Conservation (phyloP, 2,888 invertebrate genomes). For the Agonopterix arenella region DNA sequence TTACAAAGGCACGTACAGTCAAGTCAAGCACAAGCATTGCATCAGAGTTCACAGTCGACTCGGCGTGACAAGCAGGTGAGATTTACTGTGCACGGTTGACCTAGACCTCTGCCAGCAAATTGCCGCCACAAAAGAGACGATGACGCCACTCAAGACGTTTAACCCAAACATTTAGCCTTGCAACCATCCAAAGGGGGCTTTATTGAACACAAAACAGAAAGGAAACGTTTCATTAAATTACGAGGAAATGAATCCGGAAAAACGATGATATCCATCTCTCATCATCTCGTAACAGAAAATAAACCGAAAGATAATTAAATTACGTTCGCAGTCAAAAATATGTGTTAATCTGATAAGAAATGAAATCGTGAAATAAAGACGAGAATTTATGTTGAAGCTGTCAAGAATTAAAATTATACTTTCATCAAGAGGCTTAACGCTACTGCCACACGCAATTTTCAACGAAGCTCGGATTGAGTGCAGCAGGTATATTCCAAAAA, state of each 20-base stretch:
- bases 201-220: neutral
- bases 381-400: constrained; percentile 4
- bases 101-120: constrained; percentile 43
- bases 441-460: constrained; percentile 3
- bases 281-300: no score
- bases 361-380: constrained; percentile 2
- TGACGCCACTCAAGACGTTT: constrained; percentile 42
- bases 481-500: neutral
- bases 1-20: neutral
- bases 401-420: constrained; percentile 1
- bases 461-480: neutral
- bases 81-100: constrained; percentile 36
- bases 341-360: constrained; percentile 3
- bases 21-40: no score
- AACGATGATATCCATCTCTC: no score
- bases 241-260: no score
- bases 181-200: neutral
- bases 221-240: no score
- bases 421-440: constrained; percentile 1
- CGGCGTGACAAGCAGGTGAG: constrained; percentile 19
- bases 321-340: neutral
- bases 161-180: constrained; percentile 26
- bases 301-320: no score
- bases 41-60: neutral
- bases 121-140: constrained; percentile 48